Base-by-base conservation (phyloP, 2,113 vertebrate genomes). In the Gavialis gangeticus region DNA sequence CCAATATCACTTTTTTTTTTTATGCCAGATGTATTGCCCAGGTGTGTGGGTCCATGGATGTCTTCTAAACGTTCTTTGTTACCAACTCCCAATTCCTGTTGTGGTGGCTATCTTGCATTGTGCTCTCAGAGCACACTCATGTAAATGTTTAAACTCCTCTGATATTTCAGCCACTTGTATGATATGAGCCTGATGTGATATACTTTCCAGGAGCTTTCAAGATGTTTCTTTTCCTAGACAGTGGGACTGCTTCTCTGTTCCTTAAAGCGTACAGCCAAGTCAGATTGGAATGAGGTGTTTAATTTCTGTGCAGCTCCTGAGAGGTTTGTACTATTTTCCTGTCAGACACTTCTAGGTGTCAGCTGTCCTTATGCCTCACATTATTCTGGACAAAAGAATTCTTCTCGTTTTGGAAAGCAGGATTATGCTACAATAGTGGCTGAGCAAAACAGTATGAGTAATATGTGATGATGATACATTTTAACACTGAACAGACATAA, bases 361-460 rank as follows among this genome's bases (percentile, higher is more conserved):
- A 10, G 11, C 81, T 84, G 86, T n/a, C 24, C 54, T 9, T 11
- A 5, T 87, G 85, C 63, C 28, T 89, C 27, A 30, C 0, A 2
- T 83, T 80, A 71, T 75, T 62, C 60, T 30, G 55, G 67, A 91
- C 75, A 66, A 64, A 69, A 27, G 69, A 64, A 79, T 91, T 77
- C 0, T 0, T 93, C 34, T 82, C 81, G 55, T 56, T 95, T 87
- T 95, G 71, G 58, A 92, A 69, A 17, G 77, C 34, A 5, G 11
- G 21, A 22, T 37, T 71, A 37, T 21, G 30, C 67, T 71, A 71
- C 19, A 88, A 25, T 64, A 1, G 1, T 79, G 64, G 69, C 46
- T 87, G 89, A 81, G 58, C 64, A 59, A 83, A 79, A 54, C 63
- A 78, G 62, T 80, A 89, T 88, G 82, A 62, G 87, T 92, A 76